Percentiles rank a stretch among this genome's conserved stretches.
These are phyloP conservation scores for Andrena hattorfiana DNA, from an alignment of 2,888 invertebrate species.

Conservation along the genomic window DNA sequence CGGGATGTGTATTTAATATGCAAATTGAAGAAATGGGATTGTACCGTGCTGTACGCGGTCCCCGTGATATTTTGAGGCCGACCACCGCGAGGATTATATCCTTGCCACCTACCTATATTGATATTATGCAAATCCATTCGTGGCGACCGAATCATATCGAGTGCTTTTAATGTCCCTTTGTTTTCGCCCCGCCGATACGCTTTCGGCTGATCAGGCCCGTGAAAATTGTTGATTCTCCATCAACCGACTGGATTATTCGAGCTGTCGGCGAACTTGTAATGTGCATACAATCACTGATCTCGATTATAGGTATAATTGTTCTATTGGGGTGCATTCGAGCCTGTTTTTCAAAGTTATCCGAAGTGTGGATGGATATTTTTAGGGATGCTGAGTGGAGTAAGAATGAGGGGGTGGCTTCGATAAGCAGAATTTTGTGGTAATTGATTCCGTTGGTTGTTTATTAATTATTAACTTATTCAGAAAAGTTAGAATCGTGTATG, in stretches of 20 bases:
- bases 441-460: too few relatives aligned
- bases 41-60: slow-evolving; percentile 73
- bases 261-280: slow-evolving; percentile 17
- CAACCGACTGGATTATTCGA: slow-evolving; percentile 30
- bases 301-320: slow-evolving; percentile 23
- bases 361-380: too few relatives aligned
- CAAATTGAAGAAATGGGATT: slow-evolving; percentile 83
- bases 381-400: too few relatives aligned
- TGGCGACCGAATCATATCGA: slow-evolving; percentile 47
- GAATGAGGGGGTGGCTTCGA: too few relatives aligned
- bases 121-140: slow-evolving; percentile 69
- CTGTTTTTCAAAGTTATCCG: not conserved
- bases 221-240: slow-evolving; percentile 42
- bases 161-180: slow-evolving; percentile 66
- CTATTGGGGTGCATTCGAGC: not conserved
- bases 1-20: slow-evolving; percentile 80
- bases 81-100: slow-evolving; percentile 75
- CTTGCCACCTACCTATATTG: slow-evolving; percentile 68
- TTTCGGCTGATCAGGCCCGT: slow-evolving; percentile 43
- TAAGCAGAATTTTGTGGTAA: too few relatives aligned
- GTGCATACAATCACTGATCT: slow-evolving; percentile 4
- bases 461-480: too few relatives aligned
- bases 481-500: too few relatives aligned
- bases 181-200: slow-evolving; percentile 47
- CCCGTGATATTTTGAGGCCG: slow-evolving; percentile 79